Evolutionary conservation across 2,888 invertebrate genomes (phyloP).

Genomic region (Drosophila testacea): DNA sequence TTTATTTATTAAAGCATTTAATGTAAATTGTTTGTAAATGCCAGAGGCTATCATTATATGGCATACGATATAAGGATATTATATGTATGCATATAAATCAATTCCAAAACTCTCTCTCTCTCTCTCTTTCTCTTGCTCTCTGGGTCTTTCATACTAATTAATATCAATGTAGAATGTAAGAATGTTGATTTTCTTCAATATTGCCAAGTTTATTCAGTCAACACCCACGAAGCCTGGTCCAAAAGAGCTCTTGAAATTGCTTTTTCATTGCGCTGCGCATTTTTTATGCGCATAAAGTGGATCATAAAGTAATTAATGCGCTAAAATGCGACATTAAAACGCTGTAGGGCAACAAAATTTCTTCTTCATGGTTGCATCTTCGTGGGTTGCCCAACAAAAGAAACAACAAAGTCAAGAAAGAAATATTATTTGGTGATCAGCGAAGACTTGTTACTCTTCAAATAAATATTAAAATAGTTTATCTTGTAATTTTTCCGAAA

Average conservation of each 20-base stretch:
- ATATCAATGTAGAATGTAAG: constrained; percentile 61
- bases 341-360: constrained; percentile 70
- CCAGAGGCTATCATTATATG: constrained; percentile 72
- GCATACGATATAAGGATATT: constrained; percentile 54
- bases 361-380: constrained; percentile 56
- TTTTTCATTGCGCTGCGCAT: constrained; percentile 55
- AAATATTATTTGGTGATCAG: neutral
- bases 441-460: neutral
- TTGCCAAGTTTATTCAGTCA: constrained; percentile 46
- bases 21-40: constrained; percentile 80
- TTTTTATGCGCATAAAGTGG: constrained; percentile 77
- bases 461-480: neutral
- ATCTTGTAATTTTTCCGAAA: neutral
- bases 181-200: constrained; percentile 28
- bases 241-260: constrained; percentile 4
- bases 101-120: constrained; percentile 27
- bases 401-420: constrained; percentile 8
- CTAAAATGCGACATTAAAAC: constrained; percentile 83
- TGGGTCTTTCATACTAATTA: constrained; percentile 52
- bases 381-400: constrained; percentile 61
- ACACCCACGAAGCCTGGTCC: constrained; percentile 69
- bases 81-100: constrained; percentile 63
- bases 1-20: constrained; percentile 80
- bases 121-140: neutral
- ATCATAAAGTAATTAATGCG: constrained; percentile 83